These are phyloP conservation scores for Dinomys branickii DNA, from an alignment of 2,113 vertebrate genomes.

Conservation along the genomic window DNA sequence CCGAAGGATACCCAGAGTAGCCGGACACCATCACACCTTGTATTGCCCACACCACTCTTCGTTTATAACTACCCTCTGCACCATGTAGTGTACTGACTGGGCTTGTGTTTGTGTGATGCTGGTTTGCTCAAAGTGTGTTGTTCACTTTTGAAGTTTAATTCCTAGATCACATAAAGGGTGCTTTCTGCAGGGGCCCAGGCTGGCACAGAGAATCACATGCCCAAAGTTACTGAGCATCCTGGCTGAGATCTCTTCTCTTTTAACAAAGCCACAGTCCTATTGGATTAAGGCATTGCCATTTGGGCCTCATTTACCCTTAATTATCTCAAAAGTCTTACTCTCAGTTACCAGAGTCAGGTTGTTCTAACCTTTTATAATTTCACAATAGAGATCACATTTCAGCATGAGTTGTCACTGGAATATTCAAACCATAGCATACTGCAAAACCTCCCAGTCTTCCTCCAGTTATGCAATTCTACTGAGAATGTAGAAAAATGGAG, in stretches of 20 bases:
- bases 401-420: background rate
- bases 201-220: background rate
- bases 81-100: background rate
- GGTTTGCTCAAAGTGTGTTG: background rate
- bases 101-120: background rate
- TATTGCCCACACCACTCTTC: background rate
- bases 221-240: background rate
- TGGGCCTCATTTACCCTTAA: background rate
- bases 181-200: background rate
- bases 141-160: background rate
- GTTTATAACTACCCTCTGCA: background rate
- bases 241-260: background rate
- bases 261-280: background rate
- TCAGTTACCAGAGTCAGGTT: background rate
- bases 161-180: background rate
- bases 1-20: background rate
- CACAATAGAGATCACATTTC: background rate
- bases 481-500: background rate
- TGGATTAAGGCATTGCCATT: accelerated
- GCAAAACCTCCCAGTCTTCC: background rate
- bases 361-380: background rate
- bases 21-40: background rate
- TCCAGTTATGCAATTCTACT: background rate
- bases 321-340: background rate
- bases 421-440: background rate